Evolutionary conservation across 2,888 invertebrate genomes (phyloP), one percentile per base, ranked within the genome.

Genomic region (Melipona beecheii): DNA sequence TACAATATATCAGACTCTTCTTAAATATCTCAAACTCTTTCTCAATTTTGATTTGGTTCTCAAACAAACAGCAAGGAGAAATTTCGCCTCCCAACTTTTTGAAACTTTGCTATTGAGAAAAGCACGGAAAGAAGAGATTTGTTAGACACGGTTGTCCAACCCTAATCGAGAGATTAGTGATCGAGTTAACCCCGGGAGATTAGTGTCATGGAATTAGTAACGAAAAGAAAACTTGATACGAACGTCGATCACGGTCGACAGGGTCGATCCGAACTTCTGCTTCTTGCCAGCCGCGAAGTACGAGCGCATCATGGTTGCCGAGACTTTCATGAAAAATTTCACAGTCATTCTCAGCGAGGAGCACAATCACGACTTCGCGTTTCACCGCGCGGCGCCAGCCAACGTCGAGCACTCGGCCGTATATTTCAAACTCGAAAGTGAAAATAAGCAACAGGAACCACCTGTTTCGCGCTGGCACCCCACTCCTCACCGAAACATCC

Each of bases 231-330:
- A 79, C 58, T 36, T 50, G 36, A 88, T 83, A 86, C 72, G 69
- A 87, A 86, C 68, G 64, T 83, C 81, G 72, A 86, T 91, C 91
- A 94, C 93, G 92, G 93, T 94, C 68, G 93, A 92, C 71, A 94
- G 84, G 70, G 92, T 92, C 36, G 93, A 93, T 56, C 92, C 92
- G 73, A 93, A 93, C 82, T 91, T 91, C 81, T 92, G 91, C 84
- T 90, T 91, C 86, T 92, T 93, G 71, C 87, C 87, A 49, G 89
- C 90, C 52, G 86, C 86, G 79, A 93, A 90, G 87, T 92, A 93
- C 31, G 92, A 92, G 78, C 91, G 91, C 83, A 92, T 89, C 90
- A 91, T 90, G 88, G 87, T 91, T 82, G 89, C 91, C 66, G 93
- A 92, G 90, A 93, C 91, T 91, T 89, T 91, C 74, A 91, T 83